phyloP scores from a whole-genome alignment of 1,140 invertebrate genomes.

The Drosophila truncata region DNA sequence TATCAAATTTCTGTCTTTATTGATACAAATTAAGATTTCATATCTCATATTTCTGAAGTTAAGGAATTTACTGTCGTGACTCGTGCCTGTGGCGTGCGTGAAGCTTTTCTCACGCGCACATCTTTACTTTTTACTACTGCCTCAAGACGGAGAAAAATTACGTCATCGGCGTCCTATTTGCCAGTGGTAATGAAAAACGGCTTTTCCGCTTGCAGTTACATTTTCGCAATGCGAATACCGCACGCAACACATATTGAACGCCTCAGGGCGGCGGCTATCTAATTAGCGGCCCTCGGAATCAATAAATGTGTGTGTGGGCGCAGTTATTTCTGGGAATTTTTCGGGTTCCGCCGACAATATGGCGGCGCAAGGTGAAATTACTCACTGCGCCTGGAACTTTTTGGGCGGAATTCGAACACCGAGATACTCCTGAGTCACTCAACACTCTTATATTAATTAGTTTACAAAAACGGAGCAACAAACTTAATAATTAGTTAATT shows the following conservation, averaged over 20 bases:
- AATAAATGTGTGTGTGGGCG: slow-evolving; percentile 65
- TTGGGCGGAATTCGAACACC: slow-evolving; percentile 3
- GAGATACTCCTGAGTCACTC: slow-evolving; percentile 8
- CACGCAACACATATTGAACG: slow-evolving; percentile 20
- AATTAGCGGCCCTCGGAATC: slow-evolving; percentile 41
- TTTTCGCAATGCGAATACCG: slow-evolving; percentile 40
- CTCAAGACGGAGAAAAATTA: slow-evolving; percentile 65
- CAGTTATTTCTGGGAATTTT: slow-evolving; percentile 26
- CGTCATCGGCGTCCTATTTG: slow-evolving; percentile 79
- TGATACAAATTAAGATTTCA: background rate
- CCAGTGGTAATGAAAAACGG: slow-evolving; percentile 44
- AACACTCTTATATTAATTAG: slow-evolving; percentile 6
- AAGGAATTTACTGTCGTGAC: background rate
- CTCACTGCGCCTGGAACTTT: slow-evolving; percentile 50
- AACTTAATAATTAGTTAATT: slow-evolving; percentile 50
- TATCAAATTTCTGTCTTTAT: too few relatives aligned
- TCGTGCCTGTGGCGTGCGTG: background rate
- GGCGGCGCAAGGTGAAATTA: slow-evolving; percentile 48
- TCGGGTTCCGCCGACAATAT: slow-evolving; percentile 61
- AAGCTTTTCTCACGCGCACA: slow-evolving; percentile 18
- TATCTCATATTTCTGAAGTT: too few relatives aligned
- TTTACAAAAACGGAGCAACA: slow-evolving; percentile 11
- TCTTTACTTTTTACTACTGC: slow-evolving; percentile 45
- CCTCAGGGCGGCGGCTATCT: slow-evolving; percentile 24
- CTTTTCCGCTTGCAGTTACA: slow-evolving; percentile 29